Conservation (phyloP, 2,797 vertebrate genomes). For the Vireo griseus region DNA sequence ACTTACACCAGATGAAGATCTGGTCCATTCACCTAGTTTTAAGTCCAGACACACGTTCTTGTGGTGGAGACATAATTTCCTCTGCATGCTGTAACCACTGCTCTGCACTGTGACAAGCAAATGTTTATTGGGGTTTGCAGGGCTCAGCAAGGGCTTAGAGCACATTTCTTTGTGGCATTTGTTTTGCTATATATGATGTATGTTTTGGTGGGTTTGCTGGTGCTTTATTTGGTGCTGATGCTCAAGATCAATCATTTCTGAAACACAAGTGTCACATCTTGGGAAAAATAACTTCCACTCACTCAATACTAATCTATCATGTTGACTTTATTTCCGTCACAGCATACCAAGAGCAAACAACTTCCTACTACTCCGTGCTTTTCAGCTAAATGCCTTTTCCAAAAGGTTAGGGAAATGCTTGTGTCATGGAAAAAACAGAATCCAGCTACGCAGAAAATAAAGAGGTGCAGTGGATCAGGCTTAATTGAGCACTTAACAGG, state of each 20-base stretch:
- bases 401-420: slow-evolving; percentile 4
- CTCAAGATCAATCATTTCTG: slow-evolving; percentile 9
- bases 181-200: not conserved
- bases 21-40: slow-evolving; percentile 30
- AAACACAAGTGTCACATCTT: not conserved
- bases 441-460: slow-evolving; percentile 9
- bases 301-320: not conserved
- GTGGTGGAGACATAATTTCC: not conserved
- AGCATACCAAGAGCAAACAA: slow-evolving; percentile 19
- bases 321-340: slow-evolving; percentile 12
- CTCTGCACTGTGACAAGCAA: not conserved
- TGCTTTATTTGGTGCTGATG: not conserved
- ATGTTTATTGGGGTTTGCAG: not conserved
- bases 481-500: slow-evolving; percentile 52
- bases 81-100: not conserved
- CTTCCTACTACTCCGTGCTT: not conserved
- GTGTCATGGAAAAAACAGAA: slow-evolving; percentile 46
- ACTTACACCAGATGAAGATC: not conserved
- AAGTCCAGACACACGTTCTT: not conserved
- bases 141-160: not conserved
- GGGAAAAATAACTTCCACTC: slow-evolving; percentile 41
- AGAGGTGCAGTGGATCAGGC: slow-evolving; percentile 31
- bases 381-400: slow-evolving; percentile 37
- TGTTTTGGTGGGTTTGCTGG: not conserved
- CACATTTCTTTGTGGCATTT: not conserved